Percentiles rank a stretch among this genome's conserved stretches.
Conservation (phyloP, 2,797 vertebrate species). For the Valencia hispanica region DNA sequence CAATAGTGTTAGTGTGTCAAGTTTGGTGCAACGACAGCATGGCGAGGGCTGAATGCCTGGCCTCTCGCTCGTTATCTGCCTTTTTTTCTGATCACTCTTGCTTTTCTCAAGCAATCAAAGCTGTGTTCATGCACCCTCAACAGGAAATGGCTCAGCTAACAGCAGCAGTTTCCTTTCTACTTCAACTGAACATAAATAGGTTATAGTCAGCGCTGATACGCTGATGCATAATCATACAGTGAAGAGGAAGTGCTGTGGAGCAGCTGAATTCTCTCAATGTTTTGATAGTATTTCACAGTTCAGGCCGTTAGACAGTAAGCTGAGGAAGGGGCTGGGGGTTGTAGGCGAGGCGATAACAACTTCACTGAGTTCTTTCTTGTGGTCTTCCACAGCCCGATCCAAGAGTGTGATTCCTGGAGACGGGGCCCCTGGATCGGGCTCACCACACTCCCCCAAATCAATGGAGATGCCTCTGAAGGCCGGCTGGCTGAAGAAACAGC, state of each 20-base stretch:
- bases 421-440: slow-evolving; percentile 47
- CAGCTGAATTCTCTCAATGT: slow-evolving; percentile 19
- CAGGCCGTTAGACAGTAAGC: slow-evolving; percentile 8
- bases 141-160: slow-evolving; percentile 67
- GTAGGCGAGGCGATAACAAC: neutral
- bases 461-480: slow-evolving; percentile 89
- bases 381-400: slow-evolving; percentile 84
- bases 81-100: neutral
- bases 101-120: slow-evolving; percentile 46
- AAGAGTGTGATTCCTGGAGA: slow-evolving; percentile 89
- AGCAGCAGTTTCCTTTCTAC: slow-evolving; percentile 57
- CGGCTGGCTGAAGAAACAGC: slow-evolving; percentile 96
- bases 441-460: slow-evolving; percentile 60
- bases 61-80: slow-evolving; percentile 3
- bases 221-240: slow-evolving; percentile 40
- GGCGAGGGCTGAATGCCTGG: neutral
- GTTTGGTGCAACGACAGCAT: slow-evolving; percentile 10
- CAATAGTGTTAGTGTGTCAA: neutral
- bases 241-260: slow-evolving; percentile 63
- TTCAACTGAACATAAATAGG: slow-evolving; percentile 44
- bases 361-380: slow-evolving; percentile 24
- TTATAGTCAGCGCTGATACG: slow-evolving; percentile 25
- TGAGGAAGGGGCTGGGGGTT: neutral
- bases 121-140: slow-evolving; percentile 23
- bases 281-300: slow-evolving; percentile 29